Evolutionary conservation across 2,888 invertebrate genomes (phyloP).

Genomic region (Allacma fusca): DNA sequence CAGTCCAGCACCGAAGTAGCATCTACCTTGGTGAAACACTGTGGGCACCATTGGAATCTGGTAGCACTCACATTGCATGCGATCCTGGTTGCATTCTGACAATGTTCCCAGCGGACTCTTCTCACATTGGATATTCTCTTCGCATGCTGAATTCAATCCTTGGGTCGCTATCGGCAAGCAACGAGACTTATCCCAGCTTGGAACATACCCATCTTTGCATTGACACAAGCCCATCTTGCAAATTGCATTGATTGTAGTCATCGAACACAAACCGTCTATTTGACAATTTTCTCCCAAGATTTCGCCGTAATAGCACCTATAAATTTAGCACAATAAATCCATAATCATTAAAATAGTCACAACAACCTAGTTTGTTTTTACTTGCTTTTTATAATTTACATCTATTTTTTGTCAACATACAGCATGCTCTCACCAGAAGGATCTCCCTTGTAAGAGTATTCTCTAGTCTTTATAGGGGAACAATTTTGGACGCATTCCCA

Average conservation of each 20-base stretch:
- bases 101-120: constrained; percentile 56
- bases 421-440: too few species aligned
- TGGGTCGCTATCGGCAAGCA: constrained; percentile 57
- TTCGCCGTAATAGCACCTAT: constrained; percentile 60
- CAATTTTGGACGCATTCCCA: too few species aligned
- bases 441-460: too few species aligned
- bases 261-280: constrained; percentile 58
- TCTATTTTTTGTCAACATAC: too few species aligned
- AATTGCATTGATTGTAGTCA: constrained; percentile 55
- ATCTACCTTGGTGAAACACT: constrained; percentile 55
- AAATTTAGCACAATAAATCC: too few species aligned
- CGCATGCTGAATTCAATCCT: constrained; percentile 57
- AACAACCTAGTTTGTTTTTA: too few species aligned
- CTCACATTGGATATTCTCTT: constrained; percentile 59
- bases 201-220: constrained; percentile 53
- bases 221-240: constrained; percentile 57
- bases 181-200: constrained; percentile 59
- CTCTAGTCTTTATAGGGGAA: too few species aligned
- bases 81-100: constrained; percentile 57
- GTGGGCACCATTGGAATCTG: constrained; percentile 56
- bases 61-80: constrained; percentile 58
- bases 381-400: too few species aligned
- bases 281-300: constrained; percentile 59
- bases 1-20: constrained; percentile 58
- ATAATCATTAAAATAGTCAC: constrained; percentile 1